Evolutionary conservation across 2,888 invertebrate species (phyloP), one percentile per base, ranked within the genome.

Genomic region (Drosophila subquinaria): DNA sequence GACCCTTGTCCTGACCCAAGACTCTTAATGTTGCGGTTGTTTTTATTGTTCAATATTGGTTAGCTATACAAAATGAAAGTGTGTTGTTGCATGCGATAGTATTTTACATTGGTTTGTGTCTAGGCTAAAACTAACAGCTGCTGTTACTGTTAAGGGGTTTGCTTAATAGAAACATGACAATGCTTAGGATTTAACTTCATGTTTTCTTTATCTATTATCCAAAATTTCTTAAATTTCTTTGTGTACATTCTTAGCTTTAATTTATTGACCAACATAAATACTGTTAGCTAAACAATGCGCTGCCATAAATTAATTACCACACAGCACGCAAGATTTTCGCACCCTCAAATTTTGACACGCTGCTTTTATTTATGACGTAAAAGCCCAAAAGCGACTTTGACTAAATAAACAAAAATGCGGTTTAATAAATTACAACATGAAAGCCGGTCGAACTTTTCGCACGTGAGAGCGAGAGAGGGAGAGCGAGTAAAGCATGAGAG

Each of bases 301-400:
- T 60, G 69, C 66, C 55, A 43, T 9, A 71, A 73, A 83, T 81
- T 78, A 83, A 82, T 86, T 83, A 70, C 52, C 38, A 17, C 43
- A 59, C 35, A 59, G n/a, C 87, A 82, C 84, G 82, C 82, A 69
- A 61, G 74, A 63, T 63, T 76, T 80, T 73, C 56, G 36, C 61
- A 42, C 60, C 50, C 38, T n/a, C 60, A 42, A 30, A 60, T 10
- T 72, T 50, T 59, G 56, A 69, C 70, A 66, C 40, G 65, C 50
- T 33, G 68, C 51, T 55, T 60, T 66, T 63, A 71, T 75, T 75
- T 76, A 76, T 76, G 76, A 60, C 48, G 35, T 3, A 42, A 53
- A 65, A 42, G 27, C 9, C 9, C 11, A 36, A n/a, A 36, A 17
- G 17, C 17, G 63, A 51, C 61, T 66, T 67, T 61, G 45, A 47